phyloP scores from a whole-genome alignment of 2,113 vertebrate genomes.

The Thunnus maccoyii region DNA sequence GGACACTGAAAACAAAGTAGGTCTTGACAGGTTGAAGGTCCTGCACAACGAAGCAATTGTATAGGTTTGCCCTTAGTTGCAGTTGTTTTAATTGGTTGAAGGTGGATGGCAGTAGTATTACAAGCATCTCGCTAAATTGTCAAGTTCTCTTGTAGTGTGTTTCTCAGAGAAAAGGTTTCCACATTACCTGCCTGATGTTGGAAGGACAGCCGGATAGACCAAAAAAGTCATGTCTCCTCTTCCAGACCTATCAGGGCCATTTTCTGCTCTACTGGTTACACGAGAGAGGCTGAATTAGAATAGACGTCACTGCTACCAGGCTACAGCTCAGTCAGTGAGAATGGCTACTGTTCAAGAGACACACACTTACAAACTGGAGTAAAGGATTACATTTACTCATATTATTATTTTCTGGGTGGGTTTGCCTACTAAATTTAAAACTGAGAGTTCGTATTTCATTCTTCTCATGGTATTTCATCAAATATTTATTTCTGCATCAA shows the following conservation, averaged over 20 bases:
- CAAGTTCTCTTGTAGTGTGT: background rate
- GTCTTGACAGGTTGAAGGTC: constrained; percentile 60
- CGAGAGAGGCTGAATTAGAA: constrained; percentile 16
- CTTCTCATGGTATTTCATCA: background rate
- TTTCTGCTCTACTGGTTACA: constrained; percentile 47
- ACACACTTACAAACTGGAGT: constrained; percentile 6
- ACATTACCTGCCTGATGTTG: constrained; percentile 13
- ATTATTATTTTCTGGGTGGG: background rate
- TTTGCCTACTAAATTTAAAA: background rate
- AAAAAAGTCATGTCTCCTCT: constrained; percentile 25
- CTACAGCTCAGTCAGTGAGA: constrained; percentile 27
- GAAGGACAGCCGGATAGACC: constrained; percentile 8
- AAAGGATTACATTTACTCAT: background rate
- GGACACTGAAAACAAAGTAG: constrained; percentile 59
- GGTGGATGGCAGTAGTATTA: constrained; percentile 6
- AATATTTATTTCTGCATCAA: background rate
- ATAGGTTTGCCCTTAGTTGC: constrained; percentile 21
- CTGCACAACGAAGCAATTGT: constrained; percentile 41
- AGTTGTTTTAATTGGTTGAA: constrained; percentile 49
- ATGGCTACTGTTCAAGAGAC: too few species aligned
- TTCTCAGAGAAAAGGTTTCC: constrained; percentile 29
- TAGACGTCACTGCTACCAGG: background rate
- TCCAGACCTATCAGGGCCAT: constrained; percentile 32
- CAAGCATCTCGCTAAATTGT: background rate
- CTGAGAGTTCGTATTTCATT: too few species aligned